Percentiles rank a stretch among this genome's conserved stretches.
Conservation (phyloP, 2,113 vertebrate species). For the Guaruba guarouba region DNA sequence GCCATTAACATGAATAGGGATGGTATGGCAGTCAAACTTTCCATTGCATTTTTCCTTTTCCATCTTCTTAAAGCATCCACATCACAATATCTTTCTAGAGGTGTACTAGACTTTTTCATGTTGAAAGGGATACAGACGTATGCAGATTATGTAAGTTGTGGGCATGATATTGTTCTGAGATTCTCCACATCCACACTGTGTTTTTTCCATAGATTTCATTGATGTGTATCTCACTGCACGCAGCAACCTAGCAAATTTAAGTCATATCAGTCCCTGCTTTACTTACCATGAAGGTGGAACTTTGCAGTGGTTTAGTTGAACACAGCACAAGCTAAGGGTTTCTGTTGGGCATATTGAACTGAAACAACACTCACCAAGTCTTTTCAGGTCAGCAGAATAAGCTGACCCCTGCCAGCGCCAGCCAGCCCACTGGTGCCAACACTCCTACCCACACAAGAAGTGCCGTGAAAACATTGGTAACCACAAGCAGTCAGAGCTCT, state of each 20-base stretch:
- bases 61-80: background rate
- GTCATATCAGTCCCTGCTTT: background rate
- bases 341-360: background rate
- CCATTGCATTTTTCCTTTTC: background rate
- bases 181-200: background rate
- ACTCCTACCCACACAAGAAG: background rate
- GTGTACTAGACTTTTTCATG: background rate
- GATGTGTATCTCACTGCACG: background rate
- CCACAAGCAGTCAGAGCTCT: background rate
- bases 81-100: background rate
- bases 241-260: background rate
- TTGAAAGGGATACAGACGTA: background rate
- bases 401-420: background rate
- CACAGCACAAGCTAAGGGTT: background rate
- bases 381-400: background rate
- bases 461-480: background rate
- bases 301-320: background rate
- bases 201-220: background rate
- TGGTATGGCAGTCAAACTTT: background rate
- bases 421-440: background rate
- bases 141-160: background rate
- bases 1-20: background rate
- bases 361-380: background rate
- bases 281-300: background rate
- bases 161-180: background rate